Conservation (phyloP, 2,113 vertebrate species). For the Datnioides undecimradiatus region DNA sequence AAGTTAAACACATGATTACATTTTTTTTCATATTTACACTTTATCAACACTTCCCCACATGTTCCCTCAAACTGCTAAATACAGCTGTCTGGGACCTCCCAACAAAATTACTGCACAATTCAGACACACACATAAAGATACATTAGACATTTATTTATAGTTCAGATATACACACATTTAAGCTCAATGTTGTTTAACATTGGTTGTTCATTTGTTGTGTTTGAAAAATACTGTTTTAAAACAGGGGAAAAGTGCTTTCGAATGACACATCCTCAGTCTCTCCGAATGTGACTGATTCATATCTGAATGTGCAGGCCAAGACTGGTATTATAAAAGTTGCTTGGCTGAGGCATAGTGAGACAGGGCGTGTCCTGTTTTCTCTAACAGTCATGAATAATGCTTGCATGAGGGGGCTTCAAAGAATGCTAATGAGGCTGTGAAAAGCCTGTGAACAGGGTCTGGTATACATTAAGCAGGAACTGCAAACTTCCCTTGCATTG, state of each 20-base stretch:
- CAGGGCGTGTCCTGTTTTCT: conserved; percentile 62
- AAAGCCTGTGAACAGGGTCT: not conserved
- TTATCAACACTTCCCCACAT: not conserved
- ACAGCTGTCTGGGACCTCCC: not conserved
- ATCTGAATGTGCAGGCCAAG: conserved; percentile 31
- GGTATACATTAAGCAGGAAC: not conserved
- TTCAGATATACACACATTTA: not conserved
- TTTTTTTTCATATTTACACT: not conserved
- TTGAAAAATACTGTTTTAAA: not conserved
- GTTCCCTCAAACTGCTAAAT: not conserved
- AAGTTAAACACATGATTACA: conserved; percentile 27
- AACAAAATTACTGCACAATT: not conserved
- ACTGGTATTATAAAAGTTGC: conserved; percentile 40
- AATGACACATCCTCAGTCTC: not conserved
- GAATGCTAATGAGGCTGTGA: conserved; percentile 36
- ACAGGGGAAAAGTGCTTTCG: conserved; percentile 9
- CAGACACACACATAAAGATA: not conserved
- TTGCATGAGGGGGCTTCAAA: conserved; percentile 41
- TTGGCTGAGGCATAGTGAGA: conserved; percentile 36
- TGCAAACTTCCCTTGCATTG: not conserved
- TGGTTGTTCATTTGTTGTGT: not conserved
- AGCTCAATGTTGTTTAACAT: not conserved
- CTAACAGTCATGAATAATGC: conserved; percentile 62
- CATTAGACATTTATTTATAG: conserved; percentile 19
- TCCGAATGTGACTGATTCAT: conserved; percentile 19